A percentile compares a stretch with the other conserved stretches of the same genome.
Evolutionary conservation across 2,797 vertebrate species (phyloP).

Genomic region (Podarcis siculus): DNA sequence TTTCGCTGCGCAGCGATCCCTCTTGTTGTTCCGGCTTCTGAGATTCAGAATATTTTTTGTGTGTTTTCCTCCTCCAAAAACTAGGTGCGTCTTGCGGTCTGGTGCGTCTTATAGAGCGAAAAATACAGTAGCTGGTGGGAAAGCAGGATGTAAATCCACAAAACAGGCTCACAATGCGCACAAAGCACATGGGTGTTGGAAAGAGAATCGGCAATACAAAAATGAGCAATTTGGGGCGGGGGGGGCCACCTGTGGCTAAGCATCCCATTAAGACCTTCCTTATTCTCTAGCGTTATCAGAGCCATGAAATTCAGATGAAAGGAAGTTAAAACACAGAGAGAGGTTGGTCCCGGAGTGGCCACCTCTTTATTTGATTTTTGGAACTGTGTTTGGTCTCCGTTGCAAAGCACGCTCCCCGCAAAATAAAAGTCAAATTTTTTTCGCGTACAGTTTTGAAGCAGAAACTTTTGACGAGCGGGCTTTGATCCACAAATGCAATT

Average conservation of each 20-base stretch:
- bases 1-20: too few relatives aligned
- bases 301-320: slow-evolving; percentile 10
- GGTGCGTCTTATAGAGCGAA: too few relatives aligned
- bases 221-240: neutral
- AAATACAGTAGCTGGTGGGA: neutral
- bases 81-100: too few relatives aligned
- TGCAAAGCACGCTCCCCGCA: slow-evolving; percentile 50
- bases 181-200: neutral
- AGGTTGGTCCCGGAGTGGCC: slow-evolving; percentile 26
- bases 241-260: too few relatives aligned
- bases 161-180: neutral
- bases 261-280: neutral
- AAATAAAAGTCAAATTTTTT: slow-evolving; percentile 73
- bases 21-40: too few relatives aligned
- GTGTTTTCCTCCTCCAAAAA: too few relatives aligned
- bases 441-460: slow-evolving; percentile 72
- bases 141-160: neutral
- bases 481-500: slow-evolving; percentile 83
- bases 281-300: neutral
- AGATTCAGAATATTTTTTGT: too few relatives aligned
- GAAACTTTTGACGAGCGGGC: slow-evolving; percentile 73
- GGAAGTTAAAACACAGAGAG: slow-evolving; percentile 37
- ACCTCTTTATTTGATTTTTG: neutral
- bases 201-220: too few relatives aligned
- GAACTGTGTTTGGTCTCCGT: neutral